phyloP scores from a whole-genome alignment of 2,888 invertebrate species.

The Parnassius smintheus region DNA sequence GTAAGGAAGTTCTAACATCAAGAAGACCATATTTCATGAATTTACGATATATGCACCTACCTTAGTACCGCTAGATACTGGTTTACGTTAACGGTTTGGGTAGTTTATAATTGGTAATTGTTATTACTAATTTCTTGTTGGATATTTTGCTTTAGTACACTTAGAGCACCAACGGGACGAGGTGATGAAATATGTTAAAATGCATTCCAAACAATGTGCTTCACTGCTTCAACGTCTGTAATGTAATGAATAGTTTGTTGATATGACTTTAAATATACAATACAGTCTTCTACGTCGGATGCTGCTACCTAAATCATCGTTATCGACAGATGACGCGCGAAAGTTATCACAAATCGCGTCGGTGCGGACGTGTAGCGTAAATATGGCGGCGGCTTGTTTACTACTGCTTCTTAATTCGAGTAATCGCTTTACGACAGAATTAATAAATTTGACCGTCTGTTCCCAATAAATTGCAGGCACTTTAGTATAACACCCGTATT shows the following conservation, averaged over 20 bases:
- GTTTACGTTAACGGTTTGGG: no score
- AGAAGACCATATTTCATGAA: no score
- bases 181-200: no score
- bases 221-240: background rate
- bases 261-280: conserved; percentile 15
- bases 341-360: conserved; percentile 42
- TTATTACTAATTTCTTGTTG: no score
- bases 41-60: no score
- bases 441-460: conserved; percentile 68
- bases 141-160: no score
- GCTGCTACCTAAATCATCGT: conserved; percentile 47
- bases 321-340: conserved; percentile 52
- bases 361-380: conserved; percentile 49
- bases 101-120: no score
- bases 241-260: conserved; percentile 4
- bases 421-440: conserved; percentile 69
- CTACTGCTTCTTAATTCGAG: conserved; percentile 71
- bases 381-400: conserved; percentile 66
- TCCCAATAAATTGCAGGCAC: conserved; percentile 52
- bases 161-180: no score
- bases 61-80: no score
- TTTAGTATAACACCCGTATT: background rate
- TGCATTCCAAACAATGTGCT: no score
- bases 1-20: no score
- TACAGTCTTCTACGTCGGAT: conserved; percentile 23